Evolutionary conservation across 2,888 invertebrate genomes (phyloP).

Genomic region (Hypolimnas misippus): DNA sequence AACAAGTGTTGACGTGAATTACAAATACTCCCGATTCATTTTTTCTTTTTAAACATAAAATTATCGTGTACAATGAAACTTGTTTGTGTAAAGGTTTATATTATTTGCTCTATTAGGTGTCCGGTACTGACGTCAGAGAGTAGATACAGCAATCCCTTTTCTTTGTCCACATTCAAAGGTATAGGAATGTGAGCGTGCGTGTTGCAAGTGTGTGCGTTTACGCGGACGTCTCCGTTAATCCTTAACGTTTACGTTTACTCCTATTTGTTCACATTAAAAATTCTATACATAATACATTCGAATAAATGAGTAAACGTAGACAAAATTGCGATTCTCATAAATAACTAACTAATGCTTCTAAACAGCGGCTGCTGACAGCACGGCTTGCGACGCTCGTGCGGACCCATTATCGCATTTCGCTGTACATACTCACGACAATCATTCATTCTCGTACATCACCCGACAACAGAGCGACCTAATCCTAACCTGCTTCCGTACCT

Average conservation of each 20-base stretch:
- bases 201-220: slow-evolving; percentile 75
- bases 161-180: slow-evolving; percentile 81
- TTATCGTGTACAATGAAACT: slow-evolving; percentile 8
- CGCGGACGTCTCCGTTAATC: slow-evolving; percentile 55
- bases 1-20: not conserved
- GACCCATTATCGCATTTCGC: slow-evolving; percentile 42
- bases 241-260: slow-evolving; percentile 56
- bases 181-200: slow-evolving; percentile 81
- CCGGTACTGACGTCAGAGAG: slow-evolving; percentile 83
- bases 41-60: not conserved
- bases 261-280: slow-evolving; percentile 14
- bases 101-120: slow-evolving; percentile 81
- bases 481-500: slow-evolving; percentile 69
- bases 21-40: not conserved
- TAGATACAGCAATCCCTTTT: slow-evolving; percentile 81
- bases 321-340: slow-evolving; percentile 49
- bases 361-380: slow-evolving; percentile 66
- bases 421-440: slow-evolving; percentile 49
- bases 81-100: slow-evolving; percentile 65
- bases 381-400: slow-evolving; percentile 66
- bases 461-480: slow-evolving; percentile 49
- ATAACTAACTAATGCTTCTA: slow-evolving; percentile 70
- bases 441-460: slow-evolving; percentile 50
- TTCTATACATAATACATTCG: slow-evolving; percentile 1
- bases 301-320: slow-evolving; percentile 49